Base-by-base conservation (phyloP, 2,797 vertebrate species). In the Parauchenoglanis ngamensis region DNA sequence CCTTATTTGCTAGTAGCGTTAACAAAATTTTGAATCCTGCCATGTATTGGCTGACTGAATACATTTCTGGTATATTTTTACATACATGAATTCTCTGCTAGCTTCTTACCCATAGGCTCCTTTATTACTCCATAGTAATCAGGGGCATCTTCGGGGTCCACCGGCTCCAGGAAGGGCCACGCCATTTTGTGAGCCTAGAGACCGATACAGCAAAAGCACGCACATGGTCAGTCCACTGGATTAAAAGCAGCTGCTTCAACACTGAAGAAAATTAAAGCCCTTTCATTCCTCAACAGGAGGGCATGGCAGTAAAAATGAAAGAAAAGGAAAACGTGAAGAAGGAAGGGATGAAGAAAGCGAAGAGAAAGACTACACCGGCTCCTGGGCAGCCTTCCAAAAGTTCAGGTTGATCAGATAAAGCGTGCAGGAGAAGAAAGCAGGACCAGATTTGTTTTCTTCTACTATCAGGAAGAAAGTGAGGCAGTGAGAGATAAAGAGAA, bases 101-200 rank as follows among this genome's bases (percentile, higher is more conserved):
- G 63, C 91, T 75, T 87, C 95, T 95, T 92, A 97, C 97, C 97
- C 97, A 97, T 97, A 21, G 97, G 97, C 67, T 97, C 97, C 93
- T 97, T 97, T 91, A 97, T 97, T 68, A 97, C 96, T 86, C 95
- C 94, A 35, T 97, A 97, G 93, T 97, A 97, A 95, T 97, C 97
- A 88, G 97, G 97, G 59, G 97, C 97, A 85, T 97, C 97, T 0
- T 96, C 96, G 17, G 96, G 95, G 84, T 97, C 96, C 88, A 97
- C 97, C 0, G 97, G 96, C 90, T 97, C 96, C 89, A 97, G 92
- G 93, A 97, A 97, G 0, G 96, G 97, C 95, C 96, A 96, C 5
- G 95, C 94, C 95, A 97, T 98, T 94, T 97, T 98, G 94, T 98
- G 98, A 85, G 98, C 96, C 98, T 99, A 89, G 77, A 83, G 87